A percentile compares a stretch with the other conserved stretches of the same genome.
phyloP scores from a whole-genome alignment of 2,113 vertebrate species.

The Castor canadensis region DNA sequence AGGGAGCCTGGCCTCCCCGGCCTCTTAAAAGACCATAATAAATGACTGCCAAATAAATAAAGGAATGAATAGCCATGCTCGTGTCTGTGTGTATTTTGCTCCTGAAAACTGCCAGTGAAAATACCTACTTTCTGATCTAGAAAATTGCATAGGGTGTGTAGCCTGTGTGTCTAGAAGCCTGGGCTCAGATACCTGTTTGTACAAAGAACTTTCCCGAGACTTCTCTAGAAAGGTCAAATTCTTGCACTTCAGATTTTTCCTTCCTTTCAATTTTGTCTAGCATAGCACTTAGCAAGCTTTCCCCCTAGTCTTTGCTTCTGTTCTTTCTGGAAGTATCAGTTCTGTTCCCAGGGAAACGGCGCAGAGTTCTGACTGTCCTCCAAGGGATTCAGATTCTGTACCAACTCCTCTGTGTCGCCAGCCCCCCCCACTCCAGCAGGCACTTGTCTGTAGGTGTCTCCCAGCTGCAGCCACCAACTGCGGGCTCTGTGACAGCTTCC shows the following conservation, averaged over 20 bases:
- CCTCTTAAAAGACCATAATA: background rate
- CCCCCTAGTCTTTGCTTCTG: constrained; percentile 31
- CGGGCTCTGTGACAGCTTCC: constrained; percentile 65
- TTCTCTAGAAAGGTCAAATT: constrained; percentile 6
- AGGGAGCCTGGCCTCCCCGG: too few species aligned
- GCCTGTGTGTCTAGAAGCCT: too few species aligned
- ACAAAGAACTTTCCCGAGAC: background rate
- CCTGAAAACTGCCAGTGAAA: background rate
- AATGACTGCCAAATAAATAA: background rate
- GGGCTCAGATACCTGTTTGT: background rate
- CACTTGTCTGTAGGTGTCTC: constrained; percentile 62
- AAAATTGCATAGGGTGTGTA: background rate
- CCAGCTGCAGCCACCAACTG: constrained; percentile 62
- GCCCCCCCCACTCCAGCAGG: constrained; percentile 60
- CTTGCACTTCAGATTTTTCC: background rate
- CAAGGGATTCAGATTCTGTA: background rate
- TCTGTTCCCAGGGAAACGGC: constrained; percentile 74
- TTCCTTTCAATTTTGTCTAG: constrained; percentile 37
- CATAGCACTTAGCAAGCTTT: constrained; percentile 6
- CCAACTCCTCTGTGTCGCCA: constrained; percentile 56
- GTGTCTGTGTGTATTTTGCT: background rate
- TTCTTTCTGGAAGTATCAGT: constrained; percentile 65
- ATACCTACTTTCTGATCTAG: background rate
- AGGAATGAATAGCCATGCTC: background rate
- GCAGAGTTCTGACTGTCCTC: constrained; percentile 69